Evolutionary conservation across 1,140 invertebrate species (phyloP).

Genomic region (Vanessa atalanta): DNA sequence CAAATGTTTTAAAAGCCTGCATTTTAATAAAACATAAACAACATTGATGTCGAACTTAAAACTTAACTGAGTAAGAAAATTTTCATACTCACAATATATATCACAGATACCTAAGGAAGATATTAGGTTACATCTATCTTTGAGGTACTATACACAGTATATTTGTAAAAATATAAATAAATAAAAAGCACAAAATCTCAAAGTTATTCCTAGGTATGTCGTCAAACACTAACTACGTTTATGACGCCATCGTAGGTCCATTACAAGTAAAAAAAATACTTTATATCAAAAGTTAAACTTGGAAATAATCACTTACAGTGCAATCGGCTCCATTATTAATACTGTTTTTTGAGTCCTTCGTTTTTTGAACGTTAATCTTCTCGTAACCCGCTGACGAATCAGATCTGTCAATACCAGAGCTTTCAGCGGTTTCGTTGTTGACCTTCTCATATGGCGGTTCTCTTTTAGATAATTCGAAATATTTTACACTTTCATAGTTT

Average conservation of each 20-base stretch:
- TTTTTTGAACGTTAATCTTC: conserved; percentile 69
- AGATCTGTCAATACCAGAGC: conserved; percentile 61
- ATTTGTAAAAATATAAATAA: conserved; percentile 60
- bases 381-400: conserved; percentile 79
- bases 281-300: conserved; percentile 64
- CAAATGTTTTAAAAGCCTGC: conserved; percentile 38
- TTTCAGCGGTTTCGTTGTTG: conserved; percentile 61
- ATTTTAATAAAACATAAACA: conserved; percentile 22
- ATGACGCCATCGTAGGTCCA: conserved; percentile 20
- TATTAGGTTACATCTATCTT: conserved; percentile 43
- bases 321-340: conserved; percentile 69
- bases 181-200: conserved; percentile 67
- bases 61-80: conserved; percentile 47
- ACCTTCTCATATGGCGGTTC: conserved; percentile 81
- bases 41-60: conserved; percentile 29
- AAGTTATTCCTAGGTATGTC: conserved; percentile 41
- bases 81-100: conserved; percentile 68
- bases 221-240: conserved; percentile 19
- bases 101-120: conserved; percentile 77
- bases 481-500: conserved; percentile 82
- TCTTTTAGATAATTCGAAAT: conserved; percentile 76
- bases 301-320: conserved; percentile 79
- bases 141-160: conserved; percentile 48
- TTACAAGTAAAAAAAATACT: conserved; percentile 29
- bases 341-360: conserved; percentile 67